Percentiles rank a stretch among this genome's conserved stretches.
These are phyloP conservation scores for Polyommatus icarus DNA, from an alignment of 2,888 invertebrate species.

Conservation along the genomic window DNA sequence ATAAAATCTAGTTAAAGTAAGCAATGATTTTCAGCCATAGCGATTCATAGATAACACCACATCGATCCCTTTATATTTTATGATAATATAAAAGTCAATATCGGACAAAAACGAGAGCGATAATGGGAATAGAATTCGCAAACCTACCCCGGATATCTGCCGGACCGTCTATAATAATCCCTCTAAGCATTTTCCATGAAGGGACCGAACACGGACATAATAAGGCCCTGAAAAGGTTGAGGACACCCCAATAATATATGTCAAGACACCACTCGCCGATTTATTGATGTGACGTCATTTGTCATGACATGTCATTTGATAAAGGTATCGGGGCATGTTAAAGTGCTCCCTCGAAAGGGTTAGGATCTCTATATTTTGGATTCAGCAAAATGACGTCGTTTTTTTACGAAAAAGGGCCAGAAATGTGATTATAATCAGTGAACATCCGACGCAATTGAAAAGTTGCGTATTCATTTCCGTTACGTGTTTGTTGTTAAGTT, in stretches of 20 bases:
- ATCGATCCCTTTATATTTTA: too few relatives aligned
- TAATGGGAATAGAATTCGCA: background rate
- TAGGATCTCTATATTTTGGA: background rate
- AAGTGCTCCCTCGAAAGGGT: background rate
- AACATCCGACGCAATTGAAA: too few relatives aligned
- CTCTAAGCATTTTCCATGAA: background rate
- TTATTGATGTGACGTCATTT: conserved; percentile 15
- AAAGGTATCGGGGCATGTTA: background rate
- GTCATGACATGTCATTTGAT: background rate
- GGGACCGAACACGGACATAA: background rate
- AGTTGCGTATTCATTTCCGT: too few relatives aligned
- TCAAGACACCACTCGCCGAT: conserved; percentile 2
- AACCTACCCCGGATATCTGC: background rate
- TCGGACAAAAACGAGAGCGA: background rate
- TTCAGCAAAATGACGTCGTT: background rate
- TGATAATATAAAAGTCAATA: background rate
- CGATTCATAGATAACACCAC: too few relatives aligned
- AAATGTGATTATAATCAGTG: too few relatives aligned
- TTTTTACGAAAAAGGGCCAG: too few relatives aligned
- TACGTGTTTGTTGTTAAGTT: too few relatives aligned
- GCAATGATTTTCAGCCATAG: too few relatives aligned
- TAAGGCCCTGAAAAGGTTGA: conserved; percentile 5
- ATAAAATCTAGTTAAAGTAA: too few relatives aligned
- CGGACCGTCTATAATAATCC: background rate
- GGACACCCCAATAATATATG: conserved; percentile 6